A percentile compares a stretch with the other conserved stretches of the same genome.
Evolutionary conservation across 2,888 invertebrate species (phyloP).

Genomic region (Andrena haemorrhoa): DNA sequence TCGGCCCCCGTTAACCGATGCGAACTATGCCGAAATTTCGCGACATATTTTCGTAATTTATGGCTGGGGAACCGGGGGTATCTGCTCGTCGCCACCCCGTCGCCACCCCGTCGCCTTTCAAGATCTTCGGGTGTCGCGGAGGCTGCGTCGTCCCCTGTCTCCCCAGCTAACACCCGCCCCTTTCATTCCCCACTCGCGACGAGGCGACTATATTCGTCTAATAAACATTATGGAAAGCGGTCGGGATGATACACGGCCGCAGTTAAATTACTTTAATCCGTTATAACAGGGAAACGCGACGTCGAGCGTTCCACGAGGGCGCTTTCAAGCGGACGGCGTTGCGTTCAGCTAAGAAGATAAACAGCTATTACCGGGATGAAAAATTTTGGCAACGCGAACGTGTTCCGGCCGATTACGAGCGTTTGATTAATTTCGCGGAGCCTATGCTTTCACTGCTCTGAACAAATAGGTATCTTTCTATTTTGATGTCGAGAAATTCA

Average conservation of each 20-base stretch:
- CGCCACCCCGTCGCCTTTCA: too few relatives aligned
- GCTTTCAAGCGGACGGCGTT: conserved; percentile 14
- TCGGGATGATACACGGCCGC: conserved; percentile 67
- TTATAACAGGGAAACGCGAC: conserved; percentile 27
- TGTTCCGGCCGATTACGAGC: conserved; percentile 28
- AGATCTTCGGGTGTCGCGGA: conserved; percentile 27
- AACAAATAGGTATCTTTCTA: neutral
- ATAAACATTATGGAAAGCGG: conserved; percentile 73
- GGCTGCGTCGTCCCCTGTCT: neutral
- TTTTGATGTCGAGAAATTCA: neutral
- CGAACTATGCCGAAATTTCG: conserved; percentile 68
- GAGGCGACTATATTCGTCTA: conserved; percentile 70
- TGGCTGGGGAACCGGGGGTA: conserved; percentile 40
- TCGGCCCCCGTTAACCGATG: neutral
- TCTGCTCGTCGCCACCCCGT: conserved; percentile 8
- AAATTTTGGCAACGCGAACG: conserved; percentile 30
- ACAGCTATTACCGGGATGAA: conserved; percentile 45
- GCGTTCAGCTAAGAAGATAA: conserved; percentile 30
- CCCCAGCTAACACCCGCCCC: conserved; percentile 1
- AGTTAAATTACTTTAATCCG: conserved; percentile 73
- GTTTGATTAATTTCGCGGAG: conserved; percentile 36
- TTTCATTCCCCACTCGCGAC: conserved; percentile 23
- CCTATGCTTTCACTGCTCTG: neutral
- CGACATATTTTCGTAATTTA: conserved; percentile 74
- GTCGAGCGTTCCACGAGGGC: conserved; percentile 1